A percentile compares a stretch with the other conserved stretches of the same genome.
phyloP scores from a whole-genome alignment of 2,113 vertebrate genomes.

The Rhombomys opimus region DNA sequence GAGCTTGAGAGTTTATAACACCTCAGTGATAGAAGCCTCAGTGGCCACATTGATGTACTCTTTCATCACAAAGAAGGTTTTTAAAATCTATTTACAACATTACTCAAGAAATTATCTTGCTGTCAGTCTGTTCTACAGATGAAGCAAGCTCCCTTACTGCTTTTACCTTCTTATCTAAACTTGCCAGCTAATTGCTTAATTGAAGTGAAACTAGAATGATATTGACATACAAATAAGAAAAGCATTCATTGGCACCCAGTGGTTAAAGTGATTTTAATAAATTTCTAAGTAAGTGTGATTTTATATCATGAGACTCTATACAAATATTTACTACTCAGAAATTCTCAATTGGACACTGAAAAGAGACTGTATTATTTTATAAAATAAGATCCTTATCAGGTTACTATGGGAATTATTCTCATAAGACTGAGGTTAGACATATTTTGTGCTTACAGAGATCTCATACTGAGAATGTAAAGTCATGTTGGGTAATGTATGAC shows the following conservation, averaged over 20 bases:
- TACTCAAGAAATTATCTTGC: slow-evolving; percentile 51
- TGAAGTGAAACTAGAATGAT: slow-evolving; percentile 24
- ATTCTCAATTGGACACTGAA: background rate
- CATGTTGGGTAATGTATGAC: background rate
- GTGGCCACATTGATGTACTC: background rate
- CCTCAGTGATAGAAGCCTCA: background rate
- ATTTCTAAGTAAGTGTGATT: slow-evolving; percentile 39
- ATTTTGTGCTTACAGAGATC: background rate
- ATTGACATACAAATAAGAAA: background rate
- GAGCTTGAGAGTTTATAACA: background rate
- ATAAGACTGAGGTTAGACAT: background rate
- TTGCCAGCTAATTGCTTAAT: background rate
- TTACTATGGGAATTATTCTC: background rate
- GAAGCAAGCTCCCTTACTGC: slow-evolving; percentile 11
- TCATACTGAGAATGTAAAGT: background rate
- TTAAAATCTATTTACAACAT: slow-evolving; percentile 28
- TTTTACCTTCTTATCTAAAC: slow-evolving; percentile 35
- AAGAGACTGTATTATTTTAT: slow-evolving; percentile 30
- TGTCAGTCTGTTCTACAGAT: background rate
- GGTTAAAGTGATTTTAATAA: background rate
- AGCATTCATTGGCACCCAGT: background rate
- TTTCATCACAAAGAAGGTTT: slow-evolving; percentile 40
- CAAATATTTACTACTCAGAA: slow-evolving; percentile 41
- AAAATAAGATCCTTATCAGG: slow-evolving; percentile 11
- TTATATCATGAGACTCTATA: background rate